A percentile compares a stretch with the other conserved stretches of the same genome.
Evolutionary conservation across 2,888 invertebrate genomes (phyloP).

Genomic region (Drosophila prolongata): DNA sequence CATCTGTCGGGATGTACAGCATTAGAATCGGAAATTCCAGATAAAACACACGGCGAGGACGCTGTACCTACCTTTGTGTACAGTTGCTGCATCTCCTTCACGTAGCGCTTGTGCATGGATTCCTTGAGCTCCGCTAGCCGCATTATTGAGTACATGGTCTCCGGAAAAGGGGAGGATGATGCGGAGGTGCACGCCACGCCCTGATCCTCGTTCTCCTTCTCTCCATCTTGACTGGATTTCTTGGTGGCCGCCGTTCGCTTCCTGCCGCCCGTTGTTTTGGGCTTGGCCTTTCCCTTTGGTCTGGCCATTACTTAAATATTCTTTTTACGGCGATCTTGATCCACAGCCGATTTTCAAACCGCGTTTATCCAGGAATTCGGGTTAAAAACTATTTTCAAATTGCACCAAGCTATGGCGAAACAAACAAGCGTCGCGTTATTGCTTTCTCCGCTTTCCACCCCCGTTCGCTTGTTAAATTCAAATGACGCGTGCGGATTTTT

Average conservation of each 20-base stretch:
- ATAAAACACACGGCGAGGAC: not conserved
- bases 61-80: conserved; percentile 86
- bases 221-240: conserved; percentile 65
- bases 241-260: conserved; percentile 51
- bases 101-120: conserved; percentile 88
- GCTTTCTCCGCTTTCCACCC: conserved; percentile 53
- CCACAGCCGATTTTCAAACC: not conserved
- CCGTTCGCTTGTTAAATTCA: conserved; percentile 58
- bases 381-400: conserved; percentile 9
- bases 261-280: conserved; percentile 28
- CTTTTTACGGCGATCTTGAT: not conserved
- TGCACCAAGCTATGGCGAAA: conserved; percentile 21
- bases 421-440: conserved; percentile 70
- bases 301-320: conserved; percentile 23
- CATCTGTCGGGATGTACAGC: not conserved
- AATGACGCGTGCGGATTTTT: conserved; percentile 24
- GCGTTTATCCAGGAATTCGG: not conserved
- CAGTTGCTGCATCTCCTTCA: conserved; percentile 87
- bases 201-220: conserved; percentile 33
- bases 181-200: not conserved
- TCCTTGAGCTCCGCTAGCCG: conserved; percentile 88
- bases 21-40: not conserved
- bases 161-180: conserved; percentile 51
- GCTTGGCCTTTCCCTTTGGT: conserved; percentile 39
- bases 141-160: conserved; percentile 85